phyloP scores from a whole-genome alignment of 2,113 vertebrate species.

The Excalfactoria chinensis region DNA sequence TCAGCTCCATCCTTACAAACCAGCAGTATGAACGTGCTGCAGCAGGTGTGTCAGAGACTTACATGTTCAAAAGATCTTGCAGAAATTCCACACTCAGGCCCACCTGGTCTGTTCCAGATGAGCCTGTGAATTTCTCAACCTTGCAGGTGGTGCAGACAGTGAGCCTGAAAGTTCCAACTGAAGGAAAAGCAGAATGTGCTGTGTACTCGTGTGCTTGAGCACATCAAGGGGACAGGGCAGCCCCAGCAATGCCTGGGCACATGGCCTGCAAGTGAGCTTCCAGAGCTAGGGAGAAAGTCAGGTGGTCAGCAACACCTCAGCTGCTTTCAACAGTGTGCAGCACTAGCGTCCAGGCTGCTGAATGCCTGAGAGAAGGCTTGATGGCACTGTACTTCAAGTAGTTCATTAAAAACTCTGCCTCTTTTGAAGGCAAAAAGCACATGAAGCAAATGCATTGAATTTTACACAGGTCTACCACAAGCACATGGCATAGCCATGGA shows the following conservation, averaged over 20 bases:
- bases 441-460: not conserved
- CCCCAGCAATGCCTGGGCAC: conserved; percentile 10
- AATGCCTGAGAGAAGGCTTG: not conserved
- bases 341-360: not conserved
- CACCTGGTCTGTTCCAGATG: not conserved
- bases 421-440: not conserved
- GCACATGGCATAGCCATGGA: not conserved
- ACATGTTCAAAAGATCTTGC: not conserved
- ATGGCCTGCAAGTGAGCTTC: not conserved
- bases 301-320: fast-evolving
- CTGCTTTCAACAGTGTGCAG: not conserved
- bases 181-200: not conserved
- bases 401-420: not conserved
- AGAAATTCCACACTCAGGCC: not conserved
- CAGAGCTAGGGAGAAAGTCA: not conserved
- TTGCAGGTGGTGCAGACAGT: not conserved
- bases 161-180: not conserved
- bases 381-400: not conserved
- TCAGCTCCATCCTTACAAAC: not conserved
- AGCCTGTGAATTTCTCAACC: not conserved
- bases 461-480: not conserved
- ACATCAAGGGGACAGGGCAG: not conserved
- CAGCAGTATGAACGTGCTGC: not conserved
- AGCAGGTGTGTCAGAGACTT: not conserved
- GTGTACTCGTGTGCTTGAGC: not conserved